Conservation (phyloP, 2,113 vertebrate species). For the Haplochromis burtoni region DNA sequence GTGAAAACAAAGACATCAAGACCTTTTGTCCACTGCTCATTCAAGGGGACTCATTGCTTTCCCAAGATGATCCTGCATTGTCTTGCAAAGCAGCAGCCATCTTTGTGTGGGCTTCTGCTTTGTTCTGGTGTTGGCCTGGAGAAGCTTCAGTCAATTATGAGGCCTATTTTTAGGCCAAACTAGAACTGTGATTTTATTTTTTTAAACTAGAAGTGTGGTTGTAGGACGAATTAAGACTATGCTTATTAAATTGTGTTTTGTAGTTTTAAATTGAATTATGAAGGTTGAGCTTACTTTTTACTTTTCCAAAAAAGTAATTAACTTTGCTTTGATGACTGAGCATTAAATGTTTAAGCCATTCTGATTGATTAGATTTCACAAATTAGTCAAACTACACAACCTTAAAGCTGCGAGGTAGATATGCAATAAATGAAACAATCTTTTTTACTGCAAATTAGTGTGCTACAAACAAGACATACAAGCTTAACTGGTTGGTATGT, state of each 20-base stretch:
- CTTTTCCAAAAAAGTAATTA: not conserved
- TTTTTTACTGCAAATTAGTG: not conserved
- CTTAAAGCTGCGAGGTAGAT: not conserved
- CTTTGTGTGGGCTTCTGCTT: conserved; percentile 33
- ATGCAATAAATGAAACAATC: not conserved
- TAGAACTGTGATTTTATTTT: not conserved
- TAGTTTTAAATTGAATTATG: not conserved
- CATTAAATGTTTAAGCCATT: not conserved
- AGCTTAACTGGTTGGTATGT: not conserved
- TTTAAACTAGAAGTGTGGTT: not conserved
- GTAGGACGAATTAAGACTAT: not conserved
- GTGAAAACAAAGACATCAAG: conserved; percentile 63
- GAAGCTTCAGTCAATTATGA: not conserved
- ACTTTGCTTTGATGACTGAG: not conserved
- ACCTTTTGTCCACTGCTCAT: conserved; percentile 44
- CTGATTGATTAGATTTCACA: not conserved
- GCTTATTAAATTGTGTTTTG: not conserved
- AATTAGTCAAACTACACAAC: not conserved
- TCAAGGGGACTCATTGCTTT: conserved; percentile 55
- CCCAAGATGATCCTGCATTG: conserved; percentile 53
- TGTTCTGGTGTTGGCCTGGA: conserved; percentile 13
- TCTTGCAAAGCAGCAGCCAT: conserved; percentile 53
- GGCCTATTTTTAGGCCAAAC: not conserved
- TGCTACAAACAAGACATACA: not conserved
- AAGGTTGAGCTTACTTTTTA: not conserved